These are phyloP conservation scores for Mormoops blainvillei DNA, from an alignment of 2,113 vertebrate species.

Conservation along the genomic window DNA sequence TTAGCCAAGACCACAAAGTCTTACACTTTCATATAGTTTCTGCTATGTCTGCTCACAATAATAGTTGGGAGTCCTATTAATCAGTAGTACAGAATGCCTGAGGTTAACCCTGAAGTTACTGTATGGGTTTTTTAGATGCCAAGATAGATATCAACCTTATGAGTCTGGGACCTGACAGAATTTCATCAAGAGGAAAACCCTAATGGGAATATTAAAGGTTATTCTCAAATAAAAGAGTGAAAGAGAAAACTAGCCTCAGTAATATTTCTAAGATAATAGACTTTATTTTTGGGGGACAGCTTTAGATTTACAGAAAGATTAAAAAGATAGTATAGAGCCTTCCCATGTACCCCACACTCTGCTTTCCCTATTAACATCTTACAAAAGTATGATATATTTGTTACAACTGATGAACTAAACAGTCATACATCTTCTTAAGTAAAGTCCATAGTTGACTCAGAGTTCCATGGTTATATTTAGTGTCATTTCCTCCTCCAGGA, in stretches of 20 bases:
- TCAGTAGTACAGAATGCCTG: not conserved
- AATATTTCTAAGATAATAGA: not conserved
- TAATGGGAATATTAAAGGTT: not conserved
- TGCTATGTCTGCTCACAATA: not conserved
- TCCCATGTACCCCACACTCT: not conserved
- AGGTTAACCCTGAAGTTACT: not conserved
- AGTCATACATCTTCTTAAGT: not conserved
- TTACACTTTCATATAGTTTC: not conserved
- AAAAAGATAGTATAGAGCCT: not conserved
- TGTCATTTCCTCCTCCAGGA: not conserved
- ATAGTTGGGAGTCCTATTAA: not conserved
- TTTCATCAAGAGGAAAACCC: not conserved
- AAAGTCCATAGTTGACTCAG: not conserved
- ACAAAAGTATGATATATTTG: too few species aligned
- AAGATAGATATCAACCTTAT: not conserved
- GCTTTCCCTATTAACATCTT: not conserved
- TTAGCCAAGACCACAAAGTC: not conserved
- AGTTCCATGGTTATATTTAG: not conserved
- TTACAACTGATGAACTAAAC: not conserved
- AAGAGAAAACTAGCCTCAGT: not conserved
- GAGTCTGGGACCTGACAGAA: not conserved
- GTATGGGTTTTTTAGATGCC: not conserved
- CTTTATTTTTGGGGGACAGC: not conserved
- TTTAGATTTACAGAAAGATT: not conserved
- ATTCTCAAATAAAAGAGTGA: not conserved